Base-by-base conservation (phyloP, 2,113 vertebrate species). In the Polypterus senegalus region DNA sequence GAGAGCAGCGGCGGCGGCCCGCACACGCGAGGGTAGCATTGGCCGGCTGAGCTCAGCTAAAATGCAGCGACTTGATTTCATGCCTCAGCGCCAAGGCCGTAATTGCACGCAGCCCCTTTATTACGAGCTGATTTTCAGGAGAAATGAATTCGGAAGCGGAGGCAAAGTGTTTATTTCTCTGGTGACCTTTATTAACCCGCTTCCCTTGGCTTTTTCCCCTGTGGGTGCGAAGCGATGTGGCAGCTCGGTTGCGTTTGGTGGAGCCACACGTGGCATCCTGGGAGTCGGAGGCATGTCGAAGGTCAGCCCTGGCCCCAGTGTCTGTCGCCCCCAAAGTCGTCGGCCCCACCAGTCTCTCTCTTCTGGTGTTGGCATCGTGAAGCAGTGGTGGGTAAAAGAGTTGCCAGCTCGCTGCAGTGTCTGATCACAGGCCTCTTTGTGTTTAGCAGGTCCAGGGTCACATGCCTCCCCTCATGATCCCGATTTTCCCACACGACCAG, bases 401-500 rank as follows among this genome's bases (percentile, higher is more conserved):
- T 27, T 27, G 27, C 27, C 27, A 27, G 27, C 27, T 27, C 27
- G 27, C 27, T 74, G 73, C 81, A 69, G 61, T 81, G 81, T 87
- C 86, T 89, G 86, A 90, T 85, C 86, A 83, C 75, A 81, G 79
- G 67, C 77, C 83, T 73, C 86, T 79, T 89, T 90, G 79, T 87
- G 83, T 88, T 90, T 85, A 92, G 91, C 96, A 99, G 96, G 95
- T 99, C 90, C 96, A 99, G 90, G 96, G 96, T 93, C 96, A 99
- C 91, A 97, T 99, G 92, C 92, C 96, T 91, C 95, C 96, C 79
- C 94, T 99, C 85, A 99, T 99, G 96, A 99, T 99, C 92, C 96
- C 96, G 85, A 97, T 99, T 89, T 99, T 98, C 89, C 95, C 96
- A 93, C 96, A 99, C 86, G 96, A 99, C 93, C 96, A 99, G 86